Evolutionary conservation across 2,888 invertebrate genomes (phyloP), one percentile per base, ranked within the genome.

Genomic region (Entomobrya multifasciata): DNA sequence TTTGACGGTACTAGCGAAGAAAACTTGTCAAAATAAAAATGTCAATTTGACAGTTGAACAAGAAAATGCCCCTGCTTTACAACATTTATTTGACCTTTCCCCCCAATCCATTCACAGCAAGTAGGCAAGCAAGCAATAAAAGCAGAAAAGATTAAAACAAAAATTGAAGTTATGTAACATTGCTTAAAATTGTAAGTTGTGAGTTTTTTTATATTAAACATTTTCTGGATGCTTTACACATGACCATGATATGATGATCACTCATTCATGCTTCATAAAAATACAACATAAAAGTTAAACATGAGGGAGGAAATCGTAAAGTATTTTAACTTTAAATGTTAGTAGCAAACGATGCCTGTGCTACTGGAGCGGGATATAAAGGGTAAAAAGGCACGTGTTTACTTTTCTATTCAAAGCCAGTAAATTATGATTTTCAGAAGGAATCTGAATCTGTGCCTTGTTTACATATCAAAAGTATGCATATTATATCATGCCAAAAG

Each of bases 371-470:
- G n/a, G n/a, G n/a, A n/a, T n/a, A 15, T 49, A n/a, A 44, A 15
- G 17, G 41, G 8, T 41, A 52, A 52, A n/a, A 55, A 62, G 36
- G 62, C 62, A 62, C 62, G 62, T 62, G 62, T 62, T 62, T 62
- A n/a, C 36, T 62, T 62, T 20, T n/a, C 30, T 20, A 30, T 60
- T 27, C 25, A 10, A 0, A 67, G 44, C 44, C 20, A 41, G 22
- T 41, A 44, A 67, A 44, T 67, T 67, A 22, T 41, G 67, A 0
- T 67, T 67, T 20, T 57, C 57, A 52, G 52, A n/a, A n/a, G n/a
- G n/a, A n/a, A n/a, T n/a, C n/a, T n/a, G 74, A 74, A 74, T 74
- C 55, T 67, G 67, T 67, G 67, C 67, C 67, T 67, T 74, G 74
- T 74, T 74, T 74, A 55, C 74, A 74, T 52, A 55, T 74, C 52